Conservation (phyloP, 30 jellyfish, hydroid and myxozoan genomes). For the Mastigias papua region DNA sequence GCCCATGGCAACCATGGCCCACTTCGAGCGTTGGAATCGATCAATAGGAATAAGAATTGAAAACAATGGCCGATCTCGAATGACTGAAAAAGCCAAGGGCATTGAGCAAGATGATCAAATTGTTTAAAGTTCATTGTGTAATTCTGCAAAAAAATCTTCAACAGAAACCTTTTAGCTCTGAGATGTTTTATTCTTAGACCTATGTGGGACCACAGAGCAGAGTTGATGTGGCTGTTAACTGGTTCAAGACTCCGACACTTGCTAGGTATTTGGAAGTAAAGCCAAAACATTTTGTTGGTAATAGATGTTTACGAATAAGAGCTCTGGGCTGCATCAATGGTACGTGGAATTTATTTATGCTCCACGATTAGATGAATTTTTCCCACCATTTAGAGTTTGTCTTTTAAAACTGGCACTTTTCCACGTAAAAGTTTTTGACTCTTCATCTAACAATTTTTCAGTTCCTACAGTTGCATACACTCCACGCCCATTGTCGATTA, state of each 20-base stretch:
- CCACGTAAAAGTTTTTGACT: not conserved
- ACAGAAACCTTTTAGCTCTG: not conserved
- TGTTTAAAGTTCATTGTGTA: no score
- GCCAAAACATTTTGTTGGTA: constrained; percentile 31
- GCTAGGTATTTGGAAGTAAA: constrained; percentile 13
- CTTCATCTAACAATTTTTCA: not conserved
- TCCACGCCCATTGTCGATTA: not conserved
- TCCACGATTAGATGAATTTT: not conserved
- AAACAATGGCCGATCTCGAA: no score
- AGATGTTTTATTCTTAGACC: not conserved
- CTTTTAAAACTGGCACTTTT: not conserved
- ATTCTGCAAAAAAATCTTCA: not conserved
- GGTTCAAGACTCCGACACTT: constrained; percentile 18
- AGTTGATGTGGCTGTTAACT: constrained; percentile 2
- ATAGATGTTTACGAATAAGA: constrained; percentile 23
- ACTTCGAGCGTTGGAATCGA: no score
- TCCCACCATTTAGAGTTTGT: not conserved
- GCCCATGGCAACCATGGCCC: no score
- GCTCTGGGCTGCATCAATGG: constrained; percentile 31
- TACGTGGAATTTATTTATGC: not conserved
- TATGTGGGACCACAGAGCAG: constrained; percentile 5
- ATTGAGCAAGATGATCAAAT: no score
- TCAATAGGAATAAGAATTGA: no score
- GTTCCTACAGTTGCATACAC: not conserved
- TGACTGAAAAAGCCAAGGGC: no score